Base-by-base conservation (phyloP, 64 coral and sea anemone species). In the Catalaphyllia jardinei region DNA sequence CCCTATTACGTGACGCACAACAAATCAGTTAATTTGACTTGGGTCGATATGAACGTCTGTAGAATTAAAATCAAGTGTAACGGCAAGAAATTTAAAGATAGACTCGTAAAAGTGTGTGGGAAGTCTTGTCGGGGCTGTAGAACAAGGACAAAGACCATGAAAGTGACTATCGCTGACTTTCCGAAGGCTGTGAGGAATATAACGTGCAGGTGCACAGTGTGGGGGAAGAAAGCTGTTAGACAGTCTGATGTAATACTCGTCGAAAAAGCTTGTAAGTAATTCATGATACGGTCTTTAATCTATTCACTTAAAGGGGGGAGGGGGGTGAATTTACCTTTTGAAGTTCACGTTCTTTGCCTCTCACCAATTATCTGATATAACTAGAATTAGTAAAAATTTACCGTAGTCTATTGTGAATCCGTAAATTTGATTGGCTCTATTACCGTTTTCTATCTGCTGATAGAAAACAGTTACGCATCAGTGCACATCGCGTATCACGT, bases 31-130 rank as follows among this genome's bases (percentile, higher is more conserved):
- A 80, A 80, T 5, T 54, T 80, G 7, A 61, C 78, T 14, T 80
- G 78, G 78, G 78, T 60, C 1, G 78, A 54, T 17, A 18, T 9
- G 27, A n/a, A 80, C n/a, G 78, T 80, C 12, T 80, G 78, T 52
- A 80, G 60, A n/a, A 80, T 80, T 7, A 25, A 80, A n/a, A 80
- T 80, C 16, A 80, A 17, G 8, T 80, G 78, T 30, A 60, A 15
- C 24, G 52, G 54, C n/a, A 31, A 61, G 25, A 60, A 80, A 80
- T 80, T 80, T 60, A 0, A 27, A 30, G 52, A 80, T 17, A 52
- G 78, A 31, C 20, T 2, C 16, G 20, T 3, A 2, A 29, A 54
- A 31, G 52, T 61, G 5, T 60, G 52, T 31, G 54, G 78, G 17
- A 61, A 80, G 78, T 60, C 78, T 80, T 80, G 78, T 31, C 2